phyloP scores from a whole-genome alignment of 2,888 invertebrate genomes.

The Chrysomela aeneicollis region DNA sequence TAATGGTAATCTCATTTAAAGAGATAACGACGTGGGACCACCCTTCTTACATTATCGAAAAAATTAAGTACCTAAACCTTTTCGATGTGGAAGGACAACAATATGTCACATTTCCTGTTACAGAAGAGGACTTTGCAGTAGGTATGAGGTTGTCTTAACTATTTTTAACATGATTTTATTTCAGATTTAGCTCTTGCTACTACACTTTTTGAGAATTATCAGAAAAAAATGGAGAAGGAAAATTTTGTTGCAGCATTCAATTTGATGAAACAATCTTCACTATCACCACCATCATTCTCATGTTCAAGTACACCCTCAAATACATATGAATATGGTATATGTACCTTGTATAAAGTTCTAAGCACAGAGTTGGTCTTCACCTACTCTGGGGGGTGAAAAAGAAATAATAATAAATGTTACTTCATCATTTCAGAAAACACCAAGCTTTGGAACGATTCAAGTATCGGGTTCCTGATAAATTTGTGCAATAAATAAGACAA shows the following conservation, averaged over 20 bases:
- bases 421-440: slow-evolving; percentile 10
- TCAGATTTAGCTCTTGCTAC: slow-evolving; percentile 11
- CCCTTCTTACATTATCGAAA: too few relatives aligned
- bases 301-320: background rate
- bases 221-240: slow-evolving; percentile 11
- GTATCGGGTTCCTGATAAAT: background rate
- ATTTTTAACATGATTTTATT: background rate
- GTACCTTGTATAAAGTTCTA: too few relatives aligned
- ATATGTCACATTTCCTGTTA: too few relatives aligned
- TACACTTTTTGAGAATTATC: background rate
- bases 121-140: too few relatives aligned
- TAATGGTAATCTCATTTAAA: too few relatives aligned
- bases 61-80: too few relatives aligned
- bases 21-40: too few relatives aligned
- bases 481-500: slow-evolving; percentile 19
- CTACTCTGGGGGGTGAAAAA: too few relatives aligned
- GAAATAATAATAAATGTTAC: too few relatives aligned
- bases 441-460: slow-evolving; percentile 7
- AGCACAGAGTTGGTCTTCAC: too few relatives aligned
- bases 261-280: background rate
- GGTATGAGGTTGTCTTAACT: background rate
- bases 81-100: too few relatives aligned
- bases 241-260: background rate
- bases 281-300: background rate
- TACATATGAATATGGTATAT: background rate